Evolutionary conservation across 2,888 invertebrate species (phyloP), one percentile per base, ranked within the genome.

Genomic region (Trichopoda pennipes): DNA sequence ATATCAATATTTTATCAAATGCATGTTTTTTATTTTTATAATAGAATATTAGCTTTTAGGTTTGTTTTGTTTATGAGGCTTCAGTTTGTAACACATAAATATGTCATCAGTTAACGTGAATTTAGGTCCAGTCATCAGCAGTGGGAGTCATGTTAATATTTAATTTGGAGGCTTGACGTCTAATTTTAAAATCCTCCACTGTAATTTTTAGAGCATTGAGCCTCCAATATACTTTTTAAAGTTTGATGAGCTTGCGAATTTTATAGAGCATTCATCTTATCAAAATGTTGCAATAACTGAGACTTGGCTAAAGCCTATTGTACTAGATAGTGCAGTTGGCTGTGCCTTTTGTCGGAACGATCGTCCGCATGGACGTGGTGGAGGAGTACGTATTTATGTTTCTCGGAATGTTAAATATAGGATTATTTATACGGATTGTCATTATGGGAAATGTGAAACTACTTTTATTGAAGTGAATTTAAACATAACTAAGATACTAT

Each of bases 91-190:
- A 35, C 56, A n/a, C n/a, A 4, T 10, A 17, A 56, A 17, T 35
- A 56, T 35, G 35, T 32, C 35, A 17, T 35, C 35, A 1, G 35
- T 35, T 56, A 56, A 56, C 17, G n/a, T 56, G 56, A 56, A 56
- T 56, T 56, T 56, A n/a, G 56, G 56, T 56, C 35, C 56, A 23
- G 28, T 55, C 21, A 23, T 55, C 14, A 19, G 14, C 28, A 14
- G 28, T 55, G 28, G 53, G 4, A 23, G 23, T 55, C 10, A 23
- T 23, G 4, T 23, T 16, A 55, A 55, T 8, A 19, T 23, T 8
- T 16, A 55, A 8, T 35, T 35, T 35, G 1, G 9, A 1, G 8
- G 35, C 9, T 35, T 35, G 9, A 35, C 1, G 35, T 35, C 35
- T 35, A 35, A 35, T 8, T 35, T 35, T 35, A 8, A 35, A 35